phyloP scores from a whole-genome alignment of 1,140 invertebrate species.

The Eupeodes corollae region DNA sequence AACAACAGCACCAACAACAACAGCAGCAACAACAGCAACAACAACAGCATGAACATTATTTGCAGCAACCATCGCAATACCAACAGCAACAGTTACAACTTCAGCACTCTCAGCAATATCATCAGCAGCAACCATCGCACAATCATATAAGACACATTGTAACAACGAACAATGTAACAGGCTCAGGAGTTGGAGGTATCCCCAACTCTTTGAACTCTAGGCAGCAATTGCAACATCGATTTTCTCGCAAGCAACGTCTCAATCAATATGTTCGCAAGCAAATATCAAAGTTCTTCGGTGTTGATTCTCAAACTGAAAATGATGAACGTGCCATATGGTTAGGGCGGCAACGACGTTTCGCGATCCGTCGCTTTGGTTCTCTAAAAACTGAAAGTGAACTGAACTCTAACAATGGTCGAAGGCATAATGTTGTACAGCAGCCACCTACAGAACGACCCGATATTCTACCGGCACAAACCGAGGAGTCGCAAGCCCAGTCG shows the following conservation, averaged over 20 bases:
- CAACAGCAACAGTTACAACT: conserved; percentile 1
- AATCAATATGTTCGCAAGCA: conserved; percentile 53
- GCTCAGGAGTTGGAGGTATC: not conserved
- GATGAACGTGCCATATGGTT: conserved; percentile 53
- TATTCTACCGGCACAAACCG: conserved; percentile 31
- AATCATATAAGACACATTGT: not conserved
- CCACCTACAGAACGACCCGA: conserved; percentile 30
- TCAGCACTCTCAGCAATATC: not conserved
- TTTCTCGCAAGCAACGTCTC: conserved; percentile 31
- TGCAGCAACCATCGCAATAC: conserved; percentile 1
- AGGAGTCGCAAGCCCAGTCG: conserved; percentile 12
- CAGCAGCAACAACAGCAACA: conserved; percentile 1
- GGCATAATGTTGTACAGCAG: not conserved
- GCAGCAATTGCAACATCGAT: conserved; percentile 11
- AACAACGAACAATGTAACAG: not conserved
- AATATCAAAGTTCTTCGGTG: conserved; percentile 60
- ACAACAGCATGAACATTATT: conserved; percentile 2
- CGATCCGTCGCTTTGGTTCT: conserved; percentile 34
- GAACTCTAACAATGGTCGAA: not conserved
- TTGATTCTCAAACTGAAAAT: conserved; percentile 52
- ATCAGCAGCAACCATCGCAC: conserved; percentile 1
- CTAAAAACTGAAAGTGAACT: conserved; percentile 16
- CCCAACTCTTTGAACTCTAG: not conserved
- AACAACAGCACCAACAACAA: conserved; percentile 1
- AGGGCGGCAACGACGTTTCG: conserved; percentile 54